Conservation (phyloP, 1,140 invertebrate species). For the Drosophila jambulina region DNA sequence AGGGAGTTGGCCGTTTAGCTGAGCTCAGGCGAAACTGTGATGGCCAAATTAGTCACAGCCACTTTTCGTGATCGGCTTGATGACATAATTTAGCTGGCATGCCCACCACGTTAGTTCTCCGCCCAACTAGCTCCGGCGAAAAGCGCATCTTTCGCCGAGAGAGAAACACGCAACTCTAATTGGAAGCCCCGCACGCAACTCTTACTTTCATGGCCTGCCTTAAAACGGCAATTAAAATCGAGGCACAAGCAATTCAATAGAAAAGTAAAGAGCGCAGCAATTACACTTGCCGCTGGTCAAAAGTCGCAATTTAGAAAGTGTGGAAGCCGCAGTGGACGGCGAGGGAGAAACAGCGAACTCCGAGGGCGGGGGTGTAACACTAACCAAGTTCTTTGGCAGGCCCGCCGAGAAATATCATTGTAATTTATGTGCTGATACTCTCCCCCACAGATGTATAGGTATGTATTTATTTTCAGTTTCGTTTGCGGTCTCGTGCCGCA, state of each 20-base stretch:
- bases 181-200: conserved; percentile 53
- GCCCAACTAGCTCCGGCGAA: conserved; percentile 1
- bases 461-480: conserved; percentile 52
- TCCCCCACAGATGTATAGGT: conserved; percentile 13
- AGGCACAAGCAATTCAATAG: conserved; percentile 38
- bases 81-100: conserved; percentile 36
- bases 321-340: conserved; percentile 34
- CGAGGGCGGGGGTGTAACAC: conserved; percentile 21
- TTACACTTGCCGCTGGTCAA: conserved; percentile 40
- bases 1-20: not conserved
- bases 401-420: conserved; percentile 48
- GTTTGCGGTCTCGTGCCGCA: conserved; percentile 45
- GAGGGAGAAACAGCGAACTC: conserved; percentile 4
- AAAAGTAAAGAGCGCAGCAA: conserved; percentile 42
- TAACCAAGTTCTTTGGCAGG: conserved; percentile 47
- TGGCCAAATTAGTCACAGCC: conserved; percentile 18
- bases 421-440: conserved; percentile 24
- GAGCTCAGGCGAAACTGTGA: conserved; percentile 16
- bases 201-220: conserved; percentile 67
- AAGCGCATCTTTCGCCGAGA: conserved; percentile 8
- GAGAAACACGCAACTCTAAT: conserved; percentile 56
- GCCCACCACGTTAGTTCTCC: conserved; percentile 4
- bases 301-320: conserved; percentile 72
- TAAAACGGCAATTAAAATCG: conserved; percentile 61
- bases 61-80: conserved; percentile 14